Base-by-base conservation (phyloP, 1,140 invertebrate genomes). In the Lucilia cuprina region DNA sequence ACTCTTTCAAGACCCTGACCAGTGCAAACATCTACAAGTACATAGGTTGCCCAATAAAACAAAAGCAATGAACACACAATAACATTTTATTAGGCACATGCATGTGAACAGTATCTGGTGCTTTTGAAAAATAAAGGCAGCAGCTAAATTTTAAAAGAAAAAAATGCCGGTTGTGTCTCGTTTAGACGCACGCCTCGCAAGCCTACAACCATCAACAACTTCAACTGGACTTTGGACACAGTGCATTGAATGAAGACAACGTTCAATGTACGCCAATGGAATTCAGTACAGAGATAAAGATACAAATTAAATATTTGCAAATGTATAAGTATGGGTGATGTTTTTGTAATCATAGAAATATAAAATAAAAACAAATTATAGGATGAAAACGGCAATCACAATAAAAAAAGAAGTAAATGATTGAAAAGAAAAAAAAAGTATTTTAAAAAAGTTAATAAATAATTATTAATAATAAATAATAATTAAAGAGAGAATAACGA, bases 211-310 rank as follows among this genome's bases (percentile, higher is more conserved):
- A 21, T 4, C 65, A 21, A 19, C n/a, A 10, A 25, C n/a, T 70
- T 60, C 14, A 70, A 70, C n/a, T 70, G 65, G 21, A 70, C 65
- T 70, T 70, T 70, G 65, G 65, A 70, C 65, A 8, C 65, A 70
- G 19, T 21, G 65, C 19, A 70, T n/a, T 21, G n/a, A 10, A n/a
- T 21, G 7, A 70, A 70, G 65, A 70, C 65, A 70, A 70, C 65
- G 65, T 70, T 70, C 65, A 70, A 70, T 70, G 65, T 70, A 70
- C 65, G 65, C 65, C 21, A 70, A 21, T 70, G 65, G 65, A 70
- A 70, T 70, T 70, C 65, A 70, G 65, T 70, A 70, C 65, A 70
- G n/a, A 70, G n/a, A 70, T 70, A 70, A 70, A 70, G 19, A 70
- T 70, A 70, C 65, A 70, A 19, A 9, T n/a, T 25, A 10, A 70